These are phyloP conservation scores for Daktulosphaira vitifoliae DNA, from an alignment of 1,140 invertebrate genomes.

Conservation along the genomic window DNA sequence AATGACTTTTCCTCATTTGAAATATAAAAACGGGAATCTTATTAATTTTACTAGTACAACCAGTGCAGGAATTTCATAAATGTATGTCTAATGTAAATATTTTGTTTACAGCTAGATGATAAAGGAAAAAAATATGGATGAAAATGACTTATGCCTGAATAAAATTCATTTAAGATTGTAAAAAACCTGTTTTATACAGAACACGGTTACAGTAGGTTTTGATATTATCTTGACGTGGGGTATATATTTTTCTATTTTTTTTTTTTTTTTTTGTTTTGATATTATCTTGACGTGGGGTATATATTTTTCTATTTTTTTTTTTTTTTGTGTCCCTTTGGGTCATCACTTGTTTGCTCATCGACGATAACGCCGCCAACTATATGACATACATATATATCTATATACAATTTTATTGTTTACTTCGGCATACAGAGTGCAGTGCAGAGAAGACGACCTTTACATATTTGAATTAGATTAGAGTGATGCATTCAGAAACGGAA, in stretches of 20 bases:
- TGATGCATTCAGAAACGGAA: constrained; percentile 10
- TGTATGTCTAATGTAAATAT: too few species aligned
- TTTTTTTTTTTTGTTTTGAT: constrained; percentile 20
- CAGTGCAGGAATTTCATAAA: too few species aligned
- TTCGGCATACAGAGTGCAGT: neutral
- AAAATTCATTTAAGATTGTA: neutral
- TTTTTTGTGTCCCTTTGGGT: constrained; percentile 24
- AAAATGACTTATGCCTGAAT: constrained; percentile 14
- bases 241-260: too few species aligned
- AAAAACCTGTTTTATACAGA: constrained; percentile 16
- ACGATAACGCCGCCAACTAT: constrained; percentile 9
- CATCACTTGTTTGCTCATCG: constrained; percentile 16
- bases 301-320: neutral
- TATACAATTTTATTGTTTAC: constrained; percentile 22
- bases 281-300: constrained; percentile 18
- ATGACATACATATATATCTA: too few species aligned
- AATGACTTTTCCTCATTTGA: too few species aligned
- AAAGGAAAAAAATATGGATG: neutral
- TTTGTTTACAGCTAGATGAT: too few species aligned
- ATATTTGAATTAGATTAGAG: constrained; percentile 33
- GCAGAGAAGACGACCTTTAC: constrained; percentile 23
- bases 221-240: constrained; percentile 28
- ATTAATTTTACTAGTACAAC: too few species aligned
- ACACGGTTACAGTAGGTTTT: neutral
- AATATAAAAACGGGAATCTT: too few species aligned